phyloP scores from a whole-genome alignment of 2,113 vertebrate species.

The Cryptomyrus ogoouensis region DNA sequence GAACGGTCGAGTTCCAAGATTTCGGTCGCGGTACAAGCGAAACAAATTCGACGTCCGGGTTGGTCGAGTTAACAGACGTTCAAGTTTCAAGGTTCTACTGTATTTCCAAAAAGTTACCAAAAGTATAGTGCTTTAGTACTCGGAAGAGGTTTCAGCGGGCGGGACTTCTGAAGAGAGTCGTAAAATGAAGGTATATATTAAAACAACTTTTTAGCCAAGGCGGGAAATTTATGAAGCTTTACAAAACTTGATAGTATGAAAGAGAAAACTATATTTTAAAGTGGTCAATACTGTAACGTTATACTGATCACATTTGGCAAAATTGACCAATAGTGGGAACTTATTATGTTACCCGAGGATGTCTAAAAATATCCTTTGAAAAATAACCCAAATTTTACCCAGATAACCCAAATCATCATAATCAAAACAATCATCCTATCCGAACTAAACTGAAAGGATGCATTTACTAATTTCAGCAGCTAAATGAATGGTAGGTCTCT shows the following conservation, averaged over 20 bases:
- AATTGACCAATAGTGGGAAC: background rate
- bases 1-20: too few species aligned
- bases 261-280: background rate
- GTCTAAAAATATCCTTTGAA: background rate
- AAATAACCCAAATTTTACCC: background rate
- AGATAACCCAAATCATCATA: background rate
- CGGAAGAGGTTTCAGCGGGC: too few species aligned
- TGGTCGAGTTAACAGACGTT: too few species aligned
- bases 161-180: too few species aligned
- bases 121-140: background rate
- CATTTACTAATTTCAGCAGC: background rate
- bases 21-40: too few species aligned
- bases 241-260: background rate
- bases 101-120: background rate
- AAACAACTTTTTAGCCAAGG: too few species aligned
- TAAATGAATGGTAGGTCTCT: background rate
- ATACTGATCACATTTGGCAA: background rate
- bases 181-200: too few species aligned
- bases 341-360: background rate
- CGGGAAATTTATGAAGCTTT: background rate
- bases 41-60: too few species aligned
- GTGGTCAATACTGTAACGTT: background rate
- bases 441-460: background rate
- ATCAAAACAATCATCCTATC: background rate
- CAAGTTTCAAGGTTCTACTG: too few species aligned